Evolutionary conservation across 2,888 invertebrate species (phyloP), one percentile per base, ranked within the genome.

Genomic region (Catocala sponsa): DNA sequence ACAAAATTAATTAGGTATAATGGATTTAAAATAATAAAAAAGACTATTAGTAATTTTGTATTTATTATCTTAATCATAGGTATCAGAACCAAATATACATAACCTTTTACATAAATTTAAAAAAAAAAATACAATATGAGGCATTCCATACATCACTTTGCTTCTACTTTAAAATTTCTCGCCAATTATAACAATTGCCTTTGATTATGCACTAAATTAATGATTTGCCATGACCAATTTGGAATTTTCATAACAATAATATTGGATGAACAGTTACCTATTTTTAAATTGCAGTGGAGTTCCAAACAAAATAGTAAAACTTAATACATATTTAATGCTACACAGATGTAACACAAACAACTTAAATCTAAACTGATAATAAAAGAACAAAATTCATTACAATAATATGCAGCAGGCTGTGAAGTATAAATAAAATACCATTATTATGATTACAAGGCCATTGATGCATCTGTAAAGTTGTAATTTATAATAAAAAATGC

Each of bases 21-120:
- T 25, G 25, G 25, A 25, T 6, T 47, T 25, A 6, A 6, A 35
- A 55, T 25, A 73, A 67, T 48, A 61, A 69, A 66, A 69, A 54
- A 12, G n/a, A 46, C 0, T 10, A 60, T 53, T 66, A 61, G 67
- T 69, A 63, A 74, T 68, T 64, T 69, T 68, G 65, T 78, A 79
- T 81, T 78, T 80, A 81, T 78, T 82, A 70, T 75, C 78, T 78
- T 83, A 77, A 75, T 74, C 42, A 51, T 74, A 81, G 72, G 68
- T 79, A 78, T 78, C 74, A 70, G 68, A 80, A 81, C 82, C 81
- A 85, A 87, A 88, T 88, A 86, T 86, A 87, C 86, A 86, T 82
- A 80, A 73, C 55, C 68, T 76, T 72, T 72, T 61, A 70, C 83
- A 83, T 78, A 82, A 85, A 86, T 86, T 86, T 86, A 80, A 83